Evolutionary conservation across 1,140 invertebrate genomes (phyloP), one percentile per base, ranked within the genome.

Genomic region (Papilio glaucus): DNA sequence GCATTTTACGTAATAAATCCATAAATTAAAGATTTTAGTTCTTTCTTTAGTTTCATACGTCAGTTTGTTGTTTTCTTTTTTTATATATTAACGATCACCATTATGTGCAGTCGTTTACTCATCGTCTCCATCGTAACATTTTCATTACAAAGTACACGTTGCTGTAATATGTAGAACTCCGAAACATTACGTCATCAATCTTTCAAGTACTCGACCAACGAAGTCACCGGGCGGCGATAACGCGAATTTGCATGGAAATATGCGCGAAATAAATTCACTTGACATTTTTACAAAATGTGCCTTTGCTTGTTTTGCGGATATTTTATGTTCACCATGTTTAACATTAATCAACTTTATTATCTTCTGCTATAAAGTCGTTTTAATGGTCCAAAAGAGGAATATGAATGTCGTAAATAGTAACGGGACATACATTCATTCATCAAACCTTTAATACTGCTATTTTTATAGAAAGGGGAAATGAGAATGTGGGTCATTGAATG

Each of bases 241-340:
- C 26, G 21, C 39, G 38, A 41, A 73, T 73, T 73, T 73, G 72
- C 72, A 73, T 73, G 67, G 45, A 73, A 73, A 73, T 68, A 73
- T 60, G 62, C 63, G 49, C 26, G 21, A 73, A 73, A 69, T 73
- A 73, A 73, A 68, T 73, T 73, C 65, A 61, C 60, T 38, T 60
- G 72, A 69, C 67, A 45, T 73, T 73, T 73, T 73, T 69, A 67
- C 65, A 41, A 53, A 41, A 68, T 73, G 65, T 15, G 53, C n/a
- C 49, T 29, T 61, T 41, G 38, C 65, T 57, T 37, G 53, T 5
- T 70, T 70, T 53, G 42, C 26, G 42, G 13, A 33, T 49, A 12
- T 53, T 70, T 38, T 33, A 49, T 45, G 21, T 33, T 15, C 42
- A 1, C 33, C 13, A 37, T 49, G 67, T 45, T 45, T 38, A 24